A percentile compares a stretch with the other conserved stretches of the same genome.
Evolutionary conservation across 2,888 invertebrate genomes (phyloP).

Genomic region (Dusona sp.): DNA sequence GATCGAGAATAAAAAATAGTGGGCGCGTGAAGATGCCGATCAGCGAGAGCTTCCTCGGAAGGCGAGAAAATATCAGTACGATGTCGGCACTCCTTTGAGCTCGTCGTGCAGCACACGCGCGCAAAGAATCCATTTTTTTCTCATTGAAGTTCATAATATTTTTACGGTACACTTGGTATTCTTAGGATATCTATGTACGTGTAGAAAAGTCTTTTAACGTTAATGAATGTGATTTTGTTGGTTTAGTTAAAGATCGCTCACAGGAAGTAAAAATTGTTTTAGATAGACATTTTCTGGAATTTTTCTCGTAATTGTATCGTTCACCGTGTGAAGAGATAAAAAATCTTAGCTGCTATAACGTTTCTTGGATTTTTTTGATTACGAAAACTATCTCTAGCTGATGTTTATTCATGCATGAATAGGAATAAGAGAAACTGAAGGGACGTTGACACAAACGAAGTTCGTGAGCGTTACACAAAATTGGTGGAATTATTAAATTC

Average conservation of each 20-base stretch:
- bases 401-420: too few species aligned
- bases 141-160: constrained; percentile 29
- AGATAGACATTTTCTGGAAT: neutral
- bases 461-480: too few species aligned
- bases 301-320: neutral
- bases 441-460: neutral
- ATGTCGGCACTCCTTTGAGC: constrained; percentile 66
- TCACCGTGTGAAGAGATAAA: neutral
- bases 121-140: constrained; percentile 47
- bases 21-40: constrained; percentile 40
- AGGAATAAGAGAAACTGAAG: neutral
- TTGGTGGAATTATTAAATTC: too few species aligned
- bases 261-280: neutral
- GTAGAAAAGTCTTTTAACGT: constrained; percentile 11
- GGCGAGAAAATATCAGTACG: constrained; percentile 63
- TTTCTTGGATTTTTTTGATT: neutral
- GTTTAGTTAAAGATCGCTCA: neutral
- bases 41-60: constrained; percentile 57
- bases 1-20: constrained; percentile 23
- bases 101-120: constrained; percentile 45
- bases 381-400: neutral
- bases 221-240: constrained; percentile 4
- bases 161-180: constrained; percentile 33
- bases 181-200: constrained; percentile 22
- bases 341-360: too few species aligned